phyloP scores from a whole-genome alignment of 2,797 vertebrate species.

The Hozukius guyotensis region DNA sequence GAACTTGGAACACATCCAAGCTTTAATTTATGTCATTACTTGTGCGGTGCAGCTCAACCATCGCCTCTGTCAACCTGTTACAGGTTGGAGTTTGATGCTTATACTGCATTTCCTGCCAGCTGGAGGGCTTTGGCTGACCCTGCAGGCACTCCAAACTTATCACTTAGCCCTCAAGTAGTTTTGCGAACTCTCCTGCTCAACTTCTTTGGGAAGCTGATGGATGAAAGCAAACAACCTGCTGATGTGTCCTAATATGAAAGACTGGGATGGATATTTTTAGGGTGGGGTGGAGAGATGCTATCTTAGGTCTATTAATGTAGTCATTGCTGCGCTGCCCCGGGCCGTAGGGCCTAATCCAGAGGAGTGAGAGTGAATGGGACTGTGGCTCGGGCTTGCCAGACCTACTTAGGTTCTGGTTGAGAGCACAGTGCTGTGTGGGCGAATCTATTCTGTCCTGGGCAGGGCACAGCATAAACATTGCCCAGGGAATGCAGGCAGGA shows the following conservation, averaged over 20 bases:
- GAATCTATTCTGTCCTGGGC: slow-evolving; percentile 81
- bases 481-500: slow-evolving; percentile 72
- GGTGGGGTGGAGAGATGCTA: slow-evolving; percentile 62
- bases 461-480: slow-evolving; percentile 81
- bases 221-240: slow-evolving; percentile 66
- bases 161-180: slow-evolving; percentile 7
- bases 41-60: background rate
- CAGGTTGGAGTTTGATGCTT: background rate
- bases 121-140: background rate
- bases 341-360: slow-evolving; percentile 74
- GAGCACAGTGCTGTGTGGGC: slow-evolving; percentile 84
- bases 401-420: slow-evolving; percentile 82
- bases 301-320: slow-evolving; percentile 74
- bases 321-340: slow-evolving; percentile 59
- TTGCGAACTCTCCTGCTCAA: slow-evolving; percentile 18
- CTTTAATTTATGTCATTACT: slow-evolving; percentile 3
- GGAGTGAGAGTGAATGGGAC: slow-evolving; percentile 77
- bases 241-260: slow-evolving; percentile 53
- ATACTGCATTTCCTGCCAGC: slow-evolving; percentile 4
- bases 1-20: background rate
- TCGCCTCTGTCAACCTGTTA: slow-evolving; percentile 16
- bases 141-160: slow-evolving; percentile 4
- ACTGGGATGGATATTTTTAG: slow-evolving; percentile 54
- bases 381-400: slow-evolving; percentile 78
- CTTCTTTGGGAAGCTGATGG: slow-evolving; percentile 40